Evolutionary conservation across 2,888 invertebrate species (phyloP), one percentile per base, ranked within the genome.

Genomic region (Tortricodes alternella): DNA sequence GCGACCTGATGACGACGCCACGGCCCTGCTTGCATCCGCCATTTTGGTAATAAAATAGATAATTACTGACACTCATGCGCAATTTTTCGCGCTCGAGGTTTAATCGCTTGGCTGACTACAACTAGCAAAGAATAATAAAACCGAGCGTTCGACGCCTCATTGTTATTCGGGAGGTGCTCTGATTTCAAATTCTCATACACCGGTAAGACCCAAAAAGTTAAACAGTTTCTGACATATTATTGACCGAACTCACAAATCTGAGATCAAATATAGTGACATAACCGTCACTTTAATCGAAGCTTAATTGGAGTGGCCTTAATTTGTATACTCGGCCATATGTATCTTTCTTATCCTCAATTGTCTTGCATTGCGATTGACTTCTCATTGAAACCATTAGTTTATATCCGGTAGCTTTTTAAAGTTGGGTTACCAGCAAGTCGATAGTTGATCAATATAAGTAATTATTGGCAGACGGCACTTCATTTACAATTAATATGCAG

Each of bases 21-120:
- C 70, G 62, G 39, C 61, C 64, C 60, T 63, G 66, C 56, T 69
- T 81, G 75, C 74, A 78, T 75, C 78, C 80, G 82, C 81, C 83
- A 83, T 85, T 83, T 83, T 84, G 80, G 70, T 74, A 70, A 72
- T 74, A 75, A 71, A 74, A 71, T 69, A 65, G 60, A 68, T 76
- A 72, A 72, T 68, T 68, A 67, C 57, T 52, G 55, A 58, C 61
- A 51, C 46, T 51, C 46, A 51, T 44, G 39, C 50, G 51, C 51
- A 53, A 50, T 46, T 46, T 53, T 59, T 55, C 53, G 53, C 38
- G 53, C 53, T 59, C 38, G 41, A 53, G 37, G 48, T 53, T 18
- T 51, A 43, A 38, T 39, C 24, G 49, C 37, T 43, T 44, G 5
- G 37, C 24, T n/a, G 19, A 37, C n/a, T 46, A 21, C 18, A 34